Evolutionary conservation across 2,888 invertebrate genomes (phyloP), one percentile per base, ranked within the genome.

Genomic region (Anoplius nigerrimus): DNA sequence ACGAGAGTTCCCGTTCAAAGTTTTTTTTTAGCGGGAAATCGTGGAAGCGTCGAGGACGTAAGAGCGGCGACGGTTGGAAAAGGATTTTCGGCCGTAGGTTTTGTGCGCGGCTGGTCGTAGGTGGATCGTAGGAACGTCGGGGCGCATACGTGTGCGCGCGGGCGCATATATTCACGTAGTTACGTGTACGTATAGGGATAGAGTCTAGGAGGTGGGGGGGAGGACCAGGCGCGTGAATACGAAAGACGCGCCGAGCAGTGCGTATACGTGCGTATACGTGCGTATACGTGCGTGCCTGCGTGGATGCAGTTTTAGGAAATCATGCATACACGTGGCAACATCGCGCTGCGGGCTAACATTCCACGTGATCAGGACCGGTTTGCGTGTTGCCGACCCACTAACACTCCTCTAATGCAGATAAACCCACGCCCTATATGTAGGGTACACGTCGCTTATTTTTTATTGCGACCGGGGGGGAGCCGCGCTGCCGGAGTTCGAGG

Each of bases 311-410:
- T 82, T 82, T 78, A 72, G 76, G 71, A 82, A 82, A 82, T 76
- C 78, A 74, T 78, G 76, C 76, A 79, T 75, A 81, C 70, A 82
- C 69, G 82, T 81, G 82, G 82, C 82, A 82, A 82, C 82, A 72
- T 72, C 76, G 81, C 81, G 57, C 65, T 52, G 53, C 63, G 68
- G 69, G 69, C 75, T 79, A 61, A 66, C 81, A 82, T 82, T 81
- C 82, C 82, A 82, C 78, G 75, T 80, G 82, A 79, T 74, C 77
- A 75, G 72, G 80, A 82, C 82, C 82, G 82, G 82, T 82, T 82
- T 82, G 79, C 80, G 81, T 78, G 80, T 82, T 76, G 82, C 74
- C 78, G 80, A 79, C 81, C 77, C 75, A 81, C 82, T 80, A 79
- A 77, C 82, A 80, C 79, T 75, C 71, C 68, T 52, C 73, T 67